Base-by-base conservation (phyloP, 2,797 vertebrate species). In the Ciconia nigra region DNA sequence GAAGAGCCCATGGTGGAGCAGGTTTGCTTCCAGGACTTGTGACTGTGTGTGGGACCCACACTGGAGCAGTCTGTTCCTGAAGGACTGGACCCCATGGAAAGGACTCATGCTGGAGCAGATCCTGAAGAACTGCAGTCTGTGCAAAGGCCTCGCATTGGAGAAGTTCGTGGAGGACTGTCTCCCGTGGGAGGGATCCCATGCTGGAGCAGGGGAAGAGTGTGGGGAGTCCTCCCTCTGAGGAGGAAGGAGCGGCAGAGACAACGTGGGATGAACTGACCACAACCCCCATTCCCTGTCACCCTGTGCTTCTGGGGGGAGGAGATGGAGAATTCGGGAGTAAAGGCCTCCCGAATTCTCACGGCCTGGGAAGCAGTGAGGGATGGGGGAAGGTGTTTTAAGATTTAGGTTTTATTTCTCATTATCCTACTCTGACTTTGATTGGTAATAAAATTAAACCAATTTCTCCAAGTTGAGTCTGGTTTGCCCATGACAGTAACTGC, bases 291-390 rank as follows among this genome's bases (percentile, higher is more conserved):
- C 14, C 22, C n/a, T 3, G 1, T 58, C n/a, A 9, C 54, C 33
- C 33, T 57, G 33, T 3, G 2, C 19, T 1, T 2, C 54, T n/a
- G 2, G 13, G 33, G 54, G 33, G 8, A n/a, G 54, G 57, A 35
- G n/a, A 22, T 16, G 35, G n/a, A 35, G 57, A 58, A 58, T 4
- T 58, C 3, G 7, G 22, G n/a, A 58, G 57, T 35, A 2, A 58
- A 58, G 57, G n/a, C n/a, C n/a, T n/a, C n/a, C n/a, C n/a, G n/a
- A n/a, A n/a, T n/a, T n/a, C n/a, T n/a, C 35, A 15, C 3, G 24
- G 14, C n/a, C n/a, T 2, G 3, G 55, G 10, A 58, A 58, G n/a
- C 35, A 35, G 10, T 15, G 57, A 58, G 57, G n/a, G n/a, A n/a
- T 35, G 22, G n/a, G 22, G n/a, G 4, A 58, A 35, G 22, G 22